Evolutionary conservation across 1,140 invertebrate species (phyloP), one percentile per base, ranked within the genome.

Genomic region (Drosophila erecta): DNA sequence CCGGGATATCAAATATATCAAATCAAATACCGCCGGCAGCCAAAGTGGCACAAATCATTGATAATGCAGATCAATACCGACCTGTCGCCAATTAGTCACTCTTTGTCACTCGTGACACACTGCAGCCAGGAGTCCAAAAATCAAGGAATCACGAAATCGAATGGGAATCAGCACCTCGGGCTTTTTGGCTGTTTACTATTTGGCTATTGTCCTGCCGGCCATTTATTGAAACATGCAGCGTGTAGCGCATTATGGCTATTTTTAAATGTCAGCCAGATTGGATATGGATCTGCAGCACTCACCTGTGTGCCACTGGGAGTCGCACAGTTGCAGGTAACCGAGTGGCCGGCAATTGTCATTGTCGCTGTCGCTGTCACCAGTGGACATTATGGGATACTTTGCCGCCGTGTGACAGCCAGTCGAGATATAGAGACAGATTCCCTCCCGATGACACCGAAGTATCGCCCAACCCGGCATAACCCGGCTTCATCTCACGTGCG

Each of bases 311-410:
- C 14, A 59, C 61, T 61, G 77, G 65, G 54, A 87, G 84, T 89
- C 85, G 67, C 76, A 89, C 84, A 77, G 84, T 89, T 79, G 84
- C 84, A 89, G 84, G 84, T 89, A 89, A 70, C 84, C 85, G 73
- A 89, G 84, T 89, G 62, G 72, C 59, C 55, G 53, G 43, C 76
- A 74, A 79, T 76, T 79, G 78, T 81, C 71, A 73, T 67, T 60
- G 38, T 44, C 46, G 46, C 51, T 70, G 47, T 59, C 38, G 54
- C 72, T 24, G 47, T 22, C 57, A 61, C 27, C 60, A 30, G n/a
- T 49, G 27, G 35, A 38, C 24, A 20, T 40, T 50, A 47, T 47
- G 56, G 65, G n/a, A 50, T 40, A 14, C 4, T 24, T 20, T 38
- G 67, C 51, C 50, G 73, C 22, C 55, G 55, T 59, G 55, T 73